Evolutionary conservation across 2,888 invertebrate genomes (phyloP), one percentile per base, ranked within the genome.

Genomic region (Trissonchulus latispiculum): DNA sequence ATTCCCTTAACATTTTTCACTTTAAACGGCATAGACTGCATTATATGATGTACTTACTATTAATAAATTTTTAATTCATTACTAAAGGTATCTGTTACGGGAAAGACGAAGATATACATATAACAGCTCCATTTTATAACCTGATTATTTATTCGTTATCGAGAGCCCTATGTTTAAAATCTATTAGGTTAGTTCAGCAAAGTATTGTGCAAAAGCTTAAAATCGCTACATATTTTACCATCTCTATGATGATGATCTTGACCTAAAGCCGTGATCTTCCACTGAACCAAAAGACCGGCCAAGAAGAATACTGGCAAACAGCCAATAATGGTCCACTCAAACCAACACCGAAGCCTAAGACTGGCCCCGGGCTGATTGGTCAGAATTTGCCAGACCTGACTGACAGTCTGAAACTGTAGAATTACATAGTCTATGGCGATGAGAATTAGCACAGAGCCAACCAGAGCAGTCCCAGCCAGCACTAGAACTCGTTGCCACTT

Each of bases 401-500:
- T 73, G 75, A 85, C 87, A 87, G 90, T 88, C 79, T 88, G 85
- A 83, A 89, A 86, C 80, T 88, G 86, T 82, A 90, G 90, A 74
- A 90, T 87, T 83, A 90, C 90, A 83, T 90, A 91, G 84, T 91
- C 91, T 73, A 90, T 85, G 1, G 89, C 87, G 23, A 87, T 87
- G 15, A 90, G 87, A 77, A 90, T 87, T 73, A 90, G 87, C 3
- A 90, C 90, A 31, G 89, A 90, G 33, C 91, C 91, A 78, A 90
- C 90, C n/a, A 90, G 86, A 77, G 89, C 88, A 23, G 90, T 90
- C 48, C 90, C 90, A 74, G 90, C 84, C 79, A 91, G 88, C 61
- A 90, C 90, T 77, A 90, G 83, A 75, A 87, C 88, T 87, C 90
- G 90, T 81, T 90, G 90, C 87, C 90, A 90, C 82, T 89, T 89